A percentile compares a stretch with the other conserved stretches of the same genome.
These are phyloP conservation scores for Bugulina stolonifera DNA, from an alignment of 2,888 invertebrate genomes.

Conservation along the genomic window DNA sequence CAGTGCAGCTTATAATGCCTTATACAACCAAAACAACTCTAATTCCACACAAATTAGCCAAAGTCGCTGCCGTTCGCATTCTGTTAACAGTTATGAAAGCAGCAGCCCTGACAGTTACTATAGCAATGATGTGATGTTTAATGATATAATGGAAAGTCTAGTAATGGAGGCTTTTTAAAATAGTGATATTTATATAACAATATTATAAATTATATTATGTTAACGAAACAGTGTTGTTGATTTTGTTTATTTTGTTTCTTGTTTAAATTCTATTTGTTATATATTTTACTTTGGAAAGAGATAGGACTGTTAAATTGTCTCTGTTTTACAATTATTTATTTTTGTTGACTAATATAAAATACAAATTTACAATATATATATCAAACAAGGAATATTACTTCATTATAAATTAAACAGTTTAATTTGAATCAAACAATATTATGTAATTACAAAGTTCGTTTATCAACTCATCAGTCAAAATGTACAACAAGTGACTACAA, in stretches of 20 bases:
- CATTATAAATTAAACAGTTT: no score
- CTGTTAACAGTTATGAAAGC: constrained; percentile 17
- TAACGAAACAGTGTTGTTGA: not conserved
- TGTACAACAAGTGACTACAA: no score
- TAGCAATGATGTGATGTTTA: constrained; percentile 22
- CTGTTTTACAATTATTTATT: not conserved
- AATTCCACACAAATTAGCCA: not conserved
- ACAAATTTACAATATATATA: not conserved
- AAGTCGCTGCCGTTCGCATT: constrained; percentile 12
- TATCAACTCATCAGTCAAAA: no score
- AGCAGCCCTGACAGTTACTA: constrained; percentile 22
- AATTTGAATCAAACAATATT: no score
- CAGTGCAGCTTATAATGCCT: not conserved
- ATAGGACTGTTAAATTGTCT: not conserved
- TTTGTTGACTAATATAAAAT: not conserved
- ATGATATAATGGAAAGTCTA: constrained; percentile 21
- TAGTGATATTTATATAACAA: not conserved
- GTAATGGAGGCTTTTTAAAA: constrained; percentile 23
- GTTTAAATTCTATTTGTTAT: not conserved
- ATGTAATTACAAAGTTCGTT: no score
- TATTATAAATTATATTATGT: not conserved
- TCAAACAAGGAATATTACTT: no score
- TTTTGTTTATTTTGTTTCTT: not conserved
- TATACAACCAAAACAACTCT: constrained; percentile 22
- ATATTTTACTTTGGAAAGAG: not conserved